phyloP scores from a whole-genome alignment of 1,140 invertebrate species.

The Drosophila serrata region DNA sequence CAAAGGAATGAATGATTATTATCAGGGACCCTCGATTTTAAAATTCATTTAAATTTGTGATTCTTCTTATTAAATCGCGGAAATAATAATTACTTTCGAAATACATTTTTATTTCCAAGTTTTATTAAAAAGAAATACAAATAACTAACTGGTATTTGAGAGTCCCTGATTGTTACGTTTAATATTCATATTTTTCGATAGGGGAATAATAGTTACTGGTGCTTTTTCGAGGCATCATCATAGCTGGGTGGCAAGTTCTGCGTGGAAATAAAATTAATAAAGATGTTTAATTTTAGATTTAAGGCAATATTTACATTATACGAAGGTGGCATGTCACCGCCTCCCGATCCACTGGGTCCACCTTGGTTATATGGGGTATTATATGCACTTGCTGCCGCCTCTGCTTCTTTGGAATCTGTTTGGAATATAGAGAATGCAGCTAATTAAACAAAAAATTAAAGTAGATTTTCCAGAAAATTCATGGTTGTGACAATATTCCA shows the following conservation, averaged over 20 bases:
- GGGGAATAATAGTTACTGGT: conserved; percentile 84
- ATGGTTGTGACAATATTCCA: background rate
- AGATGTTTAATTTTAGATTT: background rate
- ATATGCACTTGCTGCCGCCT: conserved; percentile 94
- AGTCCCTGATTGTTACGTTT: conserved; percentile 15
- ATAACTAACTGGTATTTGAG: background rate
- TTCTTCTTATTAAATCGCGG: background rate
- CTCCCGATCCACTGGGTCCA: conserved; percentile 80
- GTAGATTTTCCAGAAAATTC: too few relatives aligned
- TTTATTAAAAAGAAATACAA: background rate
- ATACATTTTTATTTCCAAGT: background rate
- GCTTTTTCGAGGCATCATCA: conserved; percentile 88
- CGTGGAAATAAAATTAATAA: conserved; percentile 3
- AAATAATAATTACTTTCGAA: background rate
- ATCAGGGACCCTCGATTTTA: background rate
- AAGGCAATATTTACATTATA: conserved; percentile 90
- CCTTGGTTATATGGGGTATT: conserved; percentile 87
- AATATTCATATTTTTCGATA: conserved; percentile 6
- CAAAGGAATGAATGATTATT: conserved; percentile 6
- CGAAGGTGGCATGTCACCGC: conserved; percentile 94
- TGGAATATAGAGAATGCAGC: background rate
- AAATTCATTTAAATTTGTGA: background rate
- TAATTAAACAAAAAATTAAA: background rate
- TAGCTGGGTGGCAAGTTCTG: conserved; percentile 92
- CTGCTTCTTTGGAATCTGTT: conserved; percentile 93